Conservation (phyloP, 2,797 vertebrate genomes). For the Bradypodion ventrale region DNA sequence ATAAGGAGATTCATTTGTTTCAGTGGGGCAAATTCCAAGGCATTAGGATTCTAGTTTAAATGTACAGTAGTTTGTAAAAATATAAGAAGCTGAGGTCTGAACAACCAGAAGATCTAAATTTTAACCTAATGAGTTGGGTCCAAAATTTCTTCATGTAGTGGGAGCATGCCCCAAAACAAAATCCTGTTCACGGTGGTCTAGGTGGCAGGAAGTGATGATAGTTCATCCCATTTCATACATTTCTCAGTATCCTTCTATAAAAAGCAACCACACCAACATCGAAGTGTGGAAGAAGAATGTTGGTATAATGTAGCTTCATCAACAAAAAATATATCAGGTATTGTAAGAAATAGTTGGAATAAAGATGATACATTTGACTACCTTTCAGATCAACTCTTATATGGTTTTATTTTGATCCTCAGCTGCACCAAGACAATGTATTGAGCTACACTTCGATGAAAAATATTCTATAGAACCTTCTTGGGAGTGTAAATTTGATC, state of each 20-base stretch:
- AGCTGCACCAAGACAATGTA: conserved; percentile 98
- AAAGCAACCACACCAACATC: neutral
- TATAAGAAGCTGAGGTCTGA: neutral
- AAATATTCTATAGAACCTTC: conserved; percentile 98
- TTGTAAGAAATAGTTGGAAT: neutral
- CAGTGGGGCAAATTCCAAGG: neutral
- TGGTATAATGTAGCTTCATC: neutral
- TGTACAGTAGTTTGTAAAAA: neutral
- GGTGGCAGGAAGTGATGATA: neutral
- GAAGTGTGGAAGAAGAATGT: neutral
- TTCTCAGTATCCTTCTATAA: neutral
- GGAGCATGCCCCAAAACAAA: neutral
- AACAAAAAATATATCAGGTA: neutral
- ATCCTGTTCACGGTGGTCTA: neutral
- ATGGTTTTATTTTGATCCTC: conserved; percentile 62
- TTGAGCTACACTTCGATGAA: conserved; percentile 97
- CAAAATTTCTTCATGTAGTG: neutral
- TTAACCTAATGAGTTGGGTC: neutral
- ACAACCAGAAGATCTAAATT: neutral
- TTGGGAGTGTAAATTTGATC: conserved; percentile 99
- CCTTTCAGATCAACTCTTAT: neutral
- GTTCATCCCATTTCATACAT: neutral
- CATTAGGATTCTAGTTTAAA: neutral
- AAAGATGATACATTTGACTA: conserved; percentile 24
- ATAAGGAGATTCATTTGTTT: neutral